A percentile compares a stretch with the other conserved stretches of the same genome.
phyloP scores from a whole-genome alignment of 1,140 invertebrate species.

The Papilio dardanus region DNA sequence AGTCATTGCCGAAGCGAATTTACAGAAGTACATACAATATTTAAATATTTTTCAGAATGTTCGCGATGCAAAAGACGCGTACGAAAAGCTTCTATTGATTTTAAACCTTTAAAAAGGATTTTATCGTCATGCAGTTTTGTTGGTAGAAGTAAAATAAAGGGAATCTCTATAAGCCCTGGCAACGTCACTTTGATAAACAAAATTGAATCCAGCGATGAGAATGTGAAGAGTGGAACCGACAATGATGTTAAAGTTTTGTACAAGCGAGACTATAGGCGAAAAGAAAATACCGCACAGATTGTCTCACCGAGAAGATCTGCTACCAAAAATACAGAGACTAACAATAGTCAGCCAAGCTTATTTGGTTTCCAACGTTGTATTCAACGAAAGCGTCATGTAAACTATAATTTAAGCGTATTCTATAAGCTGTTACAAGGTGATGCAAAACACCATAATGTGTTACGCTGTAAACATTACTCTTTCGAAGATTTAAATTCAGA shows the following conservation, averaged over 20 bases:
- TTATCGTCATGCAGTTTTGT: conserved; percentile 7
- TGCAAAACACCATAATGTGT: conserved; percentile 8
- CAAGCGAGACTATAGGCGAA: not conserved
- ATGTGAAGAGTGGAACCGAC: not conserved
- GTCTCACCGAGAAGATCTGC: not conserved
- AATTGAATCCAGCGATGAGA: not conserved
- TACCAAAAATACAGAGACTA: not conserved
- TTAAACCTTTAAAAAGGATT: conserved; percentile 1
- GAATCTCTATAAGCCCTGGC: not conserved
- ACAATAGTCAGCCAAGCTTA: conserved; percentile 15
- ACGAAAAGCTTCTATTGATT: not conserved
- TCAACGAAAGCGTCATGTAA: conserved; percentile 22
- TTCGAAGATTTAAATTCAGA: conserved; percentile 23
- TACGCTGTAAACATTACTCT: conserved; percentile 32
- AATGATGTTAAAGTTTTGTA: conserved; percentile 26
- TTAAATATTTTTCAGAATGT: conserved; percentile 1
- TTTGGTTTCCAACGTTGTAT: conserved; percentile 30
- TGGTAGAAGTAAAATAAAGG: conserved; percentile 10
- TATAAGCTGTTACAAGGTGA: conserved; percentile 29
- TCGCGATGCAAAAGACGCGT: not conserved
- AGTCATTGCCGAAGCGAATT: too few relatives aligned
- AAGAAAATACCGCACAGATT: not conserved
- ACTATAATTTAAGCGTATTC: conserved; percentile 29
- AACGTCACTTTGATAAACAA: conserved; percentile 2
- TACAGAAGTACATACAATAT: not conserved